Evolutionary conservation across 2,113 vertebrate genomes (phyloP), one percentile per base, ranked within the genome.

Genomic region (Rhabdomys dilectus): DNA sequence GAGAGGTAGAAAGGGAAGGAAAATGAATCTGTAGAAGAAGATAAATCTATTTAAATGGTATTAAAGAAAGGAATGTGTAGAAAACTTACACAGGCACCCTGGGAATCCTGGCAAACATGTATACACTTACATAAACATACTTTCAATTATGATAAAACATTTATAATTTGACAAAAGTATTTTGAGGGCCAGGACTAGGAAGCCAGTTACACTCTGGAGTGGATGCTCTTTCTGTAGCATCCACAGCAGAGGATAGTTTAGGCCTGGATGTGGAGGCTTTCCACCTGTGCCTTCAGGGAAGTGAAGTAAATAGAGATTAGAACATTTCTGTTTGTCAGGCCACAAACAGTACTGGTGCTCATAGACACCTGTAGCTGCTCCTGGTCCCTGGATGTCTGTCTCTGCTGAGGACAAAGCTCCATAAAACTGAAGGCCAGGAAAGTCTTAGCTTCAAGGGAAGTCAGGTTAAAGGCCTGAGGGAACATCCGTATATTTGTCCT

Each of bases 391-490:
- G 89, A 95, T 97, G 76, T 95, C 77, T 93, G 88, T 75, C 93
- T 96, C 96, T 97, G 93, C 89, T 96, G 96, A 97, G 88, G 22
- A 95, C 39, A 75, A 7, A 87, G 66, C 86, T 26, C 82, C 92
- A 78, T 94, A 94, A 95, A 97, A 97, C 73, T 36, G 31, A 92
- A 97, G 88, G 85, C 36, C 84, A 56, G 53, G 12, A 4, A 53
- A 36, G 42, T 76, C 51, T 96, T 88, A 86, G 77, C 82, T 95
- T 92, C 91, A 76, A 93, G 78, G 91, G 53, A 80, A 94, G 84
- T 95, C 53, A 80, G 91, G 94, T 97, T 95, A 93, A 91, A 96
- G 81, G 60, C 96, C 94, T 51, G 45, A 96, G 66, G 96, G 88
- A 70, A 97, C 94, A 95, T 95, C 72, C 95, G 1, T 64, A 10